Evolutionary conservation across 2,888 invertebrate species (phyloP).

Genomic region (Autographa gamma): DNA sequence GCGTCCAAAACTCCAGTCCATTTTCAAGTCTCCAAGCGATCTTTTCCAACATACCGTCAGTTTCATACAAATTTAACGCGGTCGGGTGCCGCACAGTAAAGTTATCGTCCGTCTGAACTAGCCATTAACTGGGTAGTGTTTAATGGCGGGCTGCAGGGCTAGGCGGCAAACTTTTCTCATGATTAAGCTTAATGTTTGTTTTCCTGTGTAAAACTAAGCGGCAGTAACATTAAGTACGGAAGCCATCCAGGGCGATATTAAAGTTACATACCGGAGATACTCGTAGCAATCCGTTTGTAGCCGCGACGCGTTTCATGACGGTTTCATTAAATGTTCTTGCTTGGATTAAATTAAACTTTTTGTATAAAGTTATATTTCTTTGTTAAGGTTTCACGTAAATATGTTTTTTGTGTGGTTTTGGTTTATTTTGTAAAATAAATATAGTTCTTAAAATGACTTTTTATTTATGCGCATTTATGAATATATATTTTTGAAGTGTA

Average conservation of each 20-base stretch:
- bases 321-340: neutral
- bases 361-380: neutral
- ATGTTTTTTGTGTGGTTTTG: neutral
- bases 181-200: conserved; percentile 40
- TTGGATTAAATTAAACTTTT: too few species aligned
- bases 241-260: conserved; percentile 5
- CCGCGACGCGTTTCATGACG: neutral
- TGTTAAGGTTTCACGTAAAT: neutral
- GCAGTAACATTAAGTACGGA: conserved; percentile 11
- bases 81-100: neutral
- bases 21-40: neutral
- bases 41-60: neutral
- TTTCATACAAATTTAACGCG: conserved; percentile 9
- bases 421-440: neutral
- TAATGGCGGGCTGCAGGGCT: conserved; percentile 17
- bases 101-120: conserved; percentile 19
- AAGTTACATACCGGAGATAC: neutral
- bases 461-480: neutral
- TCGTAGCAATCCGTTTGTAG: neutral
- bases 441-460: neutral
- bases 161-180: conserved; percentile 24
- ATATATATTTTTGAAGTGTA: neutral
- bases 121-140: conserved; percentile 21
- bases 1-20: neutral
- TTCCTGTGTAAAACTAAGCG: conserved; percentile 30